These are phyloP conservation scores for Eupelmus urozonus DNA, from an alignment of 2,888 invertebrate species.

Conservation along the genomic window DNA sequence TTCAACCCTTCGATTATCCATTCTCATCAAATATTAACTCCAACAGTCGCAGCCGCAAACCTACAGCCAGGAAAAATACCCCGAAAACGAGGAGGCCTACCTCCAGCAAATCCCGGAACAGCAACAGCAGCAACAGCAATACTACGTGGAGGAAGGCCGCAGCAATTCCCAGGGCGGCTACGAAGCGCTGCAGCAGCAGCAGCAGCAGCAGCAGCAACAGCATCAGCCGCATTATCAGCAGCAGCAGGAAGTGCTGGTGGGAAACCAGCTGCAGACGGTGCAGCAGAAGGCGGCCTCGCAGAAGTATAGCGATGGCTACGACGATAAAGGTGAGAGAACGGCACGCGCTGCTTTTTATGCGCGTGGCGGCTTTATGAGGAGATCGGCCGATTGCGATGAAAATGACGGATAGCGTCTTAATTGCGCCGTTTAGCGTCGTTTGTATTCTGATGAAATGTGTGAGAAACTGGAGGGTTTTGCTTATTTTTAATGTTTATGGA, in stretches of 20 bases:
- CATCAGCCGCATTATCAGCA: constrained; percentile 64
- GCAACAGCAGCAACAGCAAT: constrained; percentile 63
- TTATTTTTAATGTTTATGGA: too few relatives aligned
- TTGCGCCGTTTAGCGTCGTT: too few relatives aligned
- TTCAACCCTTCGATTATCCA: too few relatives aligned
- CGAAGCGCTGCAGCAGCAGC: constrained; percentile 59
- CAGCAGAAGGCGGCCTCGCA: constrained; percentile 68
- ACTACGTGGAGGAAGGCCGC: constrained; percentile 58
- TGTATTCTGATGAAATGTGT: too few relatives aligned
- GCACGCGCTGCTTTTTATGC: too few relatives aligned
- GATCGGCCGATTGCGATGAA: too few relatives aligned
- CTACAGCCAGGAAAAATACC: constrained; percentile 65
- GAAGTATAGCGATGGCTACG: constrained; percentile 65
- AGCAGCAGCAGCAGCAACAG: constrained; percentile 50
- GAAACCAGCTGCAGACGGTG: constrained; percentile 69
- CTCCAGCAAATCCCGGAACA: constrained; percentile 64
- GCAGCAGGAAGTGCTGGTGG: constrained; percentile 70
- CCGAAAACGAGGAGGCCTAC: constrained; percentile 61
- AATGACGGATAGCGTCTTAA: too few relatives aligned
- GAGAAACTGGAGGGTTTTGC: too few relatives aligned
- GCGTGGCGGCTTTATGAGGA: too few relatives aligned
- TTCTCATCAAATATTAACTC: constrained; percentile 9
- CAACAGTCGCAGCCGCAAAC: constrained; percentile 60
- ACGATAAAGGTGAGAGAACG: constrained; percentile 66
- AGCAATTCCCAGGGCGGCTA: constrained; percentile 55